Evolutionary conservation across 2,888 invertebrate genomes (phyloP).

Genomic region (Diadromus collaris): DNA sequence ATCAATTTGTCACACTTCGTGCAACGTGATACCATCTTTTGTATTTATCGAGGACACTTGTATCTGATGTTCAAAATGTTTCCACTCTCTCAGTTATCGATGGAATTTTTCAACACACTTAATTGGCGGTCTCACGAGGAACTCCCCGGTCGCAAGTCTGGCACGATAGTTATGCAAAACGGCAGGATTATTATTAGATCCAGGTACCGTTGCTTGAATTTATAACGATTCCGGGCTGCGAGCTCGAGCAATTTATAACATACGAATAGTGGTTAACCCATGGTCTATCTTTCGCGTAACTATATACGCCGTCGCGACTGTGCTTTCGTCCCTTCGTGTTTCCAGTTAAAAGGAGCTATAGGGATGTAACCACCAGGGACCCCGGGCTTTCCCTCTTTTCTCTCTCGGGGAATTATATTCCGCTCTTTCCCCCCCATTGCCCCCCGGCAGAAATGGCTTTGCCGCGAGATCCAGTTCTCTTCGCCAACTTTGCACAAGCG

Average conservation of each 20-base stretch:
- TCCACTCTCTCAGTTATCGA: no score
- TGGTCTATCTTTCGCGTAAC: conserved; percentile 13
- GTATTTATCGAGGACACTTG: neutral
- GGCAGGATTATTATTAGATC: conserved; percentile 9
- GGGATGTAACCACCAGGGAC: conserved; percentile 32
- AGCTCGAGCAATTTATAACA: conserved; percentile 32
- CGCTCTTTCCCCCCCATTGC: conserved; percentile 30
- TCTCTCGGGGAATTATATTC: conserved; percentile 52
- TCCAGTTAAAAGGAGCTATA: conserved; percentile 20
- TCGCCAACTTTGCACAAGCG: conserved; percentile 44
- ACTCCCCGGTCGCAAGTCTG: neutral
- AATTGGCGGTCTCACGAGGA: neutral
- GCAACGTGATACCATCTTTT: neutral
- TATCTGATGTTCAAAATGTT: neutral
- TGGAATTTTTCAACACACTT: neutral
- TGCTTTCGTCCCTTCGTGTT: conserved; percentile 33
- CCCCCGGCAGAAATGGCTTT: conserved; percentile 46
- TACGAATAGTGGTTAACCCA: conserved; percentile 41
- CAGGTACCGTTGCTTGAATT: conserved; percentile 1
- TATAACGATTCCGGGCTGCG: conserved; percentile 17
- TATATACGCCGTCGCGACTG: conserved; percentile 35
- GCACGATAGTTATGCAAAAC: neutral
- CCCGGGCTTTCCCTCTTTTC: conserved; percentile 29
- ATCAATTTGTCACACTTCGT: neutral
- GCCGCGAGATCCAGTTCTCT: conserved; percentile 57